Conservation (phyloP, 1,140 invertebrate genomes). For the Cotesia chilonis region DNA sequence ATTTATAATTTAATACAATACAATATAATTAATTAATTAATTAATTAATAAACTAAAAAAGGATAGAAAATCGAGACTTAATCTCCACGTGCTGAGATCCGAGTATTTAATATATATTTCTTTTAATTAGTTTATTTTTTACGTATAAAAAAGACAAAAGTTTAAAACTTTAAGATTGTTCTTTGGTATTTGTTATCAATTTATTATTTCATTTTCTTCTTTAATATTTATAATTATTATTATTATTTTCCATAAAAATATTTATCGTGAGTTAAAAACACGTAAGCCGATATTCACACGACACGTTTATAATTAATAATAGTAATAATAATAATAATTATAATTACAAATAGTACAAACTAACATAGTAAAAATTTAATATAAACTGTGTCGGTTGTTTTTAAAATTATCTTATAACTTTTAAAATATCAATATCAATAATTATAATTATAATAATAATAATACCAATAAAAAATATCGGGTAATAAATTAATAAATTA, state of each 20-base stretch:
- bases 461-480: slow-evolving; percentile 18
- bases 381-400: slow-evolving; percentile 8
- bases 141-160: slow-evolving; percentile 35
- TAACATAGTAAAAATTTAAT: slow-evolving; percentile 2
- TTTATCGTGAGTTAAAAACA: slow-evolving; percentile 28
- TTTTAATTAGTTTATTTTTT: slow-evolving; percentile 4
- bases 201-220: too few species aligned
- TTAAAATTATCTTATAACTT: too few species aligned
- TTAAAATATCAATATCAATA: neutral
- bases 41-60: slow-evolving; percentile 17
- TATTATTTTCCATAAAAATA: slow-evolving; percentile 30
- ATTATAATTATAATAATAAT: neutral
- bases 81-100: neutral
- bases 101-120: neutral
- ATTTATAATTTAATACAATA: neutral
- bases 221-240: too few species aligned
- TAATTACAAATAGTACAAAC: too few species aligned
- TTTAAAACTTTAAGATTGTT: slow-evolving; percentile 26
- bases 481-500: slow-evolving; percentile 39
- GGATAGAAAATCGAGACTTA: slow-evolving; percentile 29
- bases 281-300: neutral
- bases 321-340: neutral
- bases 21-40: slow-evolving; percentile 3
- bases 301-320: neutral
- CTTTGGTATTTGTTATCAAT: slow-evolving; percentile 29